phyloP scores from a whole-genome alignment of 30 jellyfish, hydroid and myxozoan genomes.

The Catostylus mosaicus region DNA sequence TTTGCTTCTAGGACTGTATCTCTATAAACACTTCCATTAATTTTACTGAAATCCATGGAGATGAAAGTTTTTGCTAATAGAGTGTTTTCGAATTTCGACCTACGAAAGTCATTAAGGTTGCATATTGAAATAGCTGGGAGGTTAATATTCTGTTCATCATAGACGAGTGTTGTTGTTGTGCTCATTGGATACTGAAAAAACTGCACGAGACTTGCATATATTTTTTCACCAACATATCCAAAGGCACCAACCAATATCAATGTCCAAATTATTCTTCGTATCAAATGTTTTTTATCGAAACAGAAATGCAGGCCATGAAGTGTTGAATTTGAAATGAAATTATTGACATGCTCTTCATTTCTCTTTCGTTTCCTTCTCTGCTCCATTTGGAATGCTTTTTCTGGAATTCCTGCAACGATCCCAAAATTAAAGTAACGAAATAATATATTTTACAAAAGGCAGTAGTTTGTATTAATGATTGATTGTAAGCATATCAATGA shows the following conservation, averaged over 20 bases:
- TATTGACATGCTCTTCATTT: slow-evolving; percentile 65
- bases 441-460: no score
- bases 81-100: slow-evolving; percentile 60
- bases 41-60: neutral
- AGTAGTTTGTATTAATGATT: no score
- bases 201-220: slow-evolving; percentile 72
- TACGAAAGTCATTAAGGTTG: slow-evolving; percentile 78
- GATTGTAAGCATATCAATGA: no score
- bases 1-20: slow-evolving; percentile 51
- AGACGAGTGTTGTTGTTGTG: slow-evolving; percentile 77
- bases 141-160: slow-evolving; percentile 41
- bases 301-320: slow-evolving; percentile 87
- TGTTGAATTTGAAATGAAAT: slow-evolving; percentile 73
- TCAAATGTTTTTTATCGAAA: slow-evolving; percentile 80
- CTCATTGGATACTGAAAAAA: slow-evolving; percentile 82
- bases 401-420: slow-evolving; percentile 45
- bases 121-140: slow-evolving; percentile 96
- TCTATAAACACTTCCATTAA: slow-evolving; percentile 66
- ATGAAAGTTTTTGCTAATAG: slow-evolving; percentile 6
- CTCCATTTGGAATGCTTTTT: slow-evolving; percentile 55
- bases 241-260: slow-evolving; percentile 72
- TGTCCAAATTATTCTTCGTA: slow-evolving; percentile 89
- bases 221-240: slow-evolving; percentile 72
- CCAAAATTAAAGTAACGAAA: neutral
- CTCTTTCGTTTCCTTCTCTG: slow-evolving; percentile 57